Evolutionary conservation across 2,113 vertebrate species (phyloP), one percentile per base, ranked within the genome.

Genomic region (Poeciliopsis prolifica): DNA sequence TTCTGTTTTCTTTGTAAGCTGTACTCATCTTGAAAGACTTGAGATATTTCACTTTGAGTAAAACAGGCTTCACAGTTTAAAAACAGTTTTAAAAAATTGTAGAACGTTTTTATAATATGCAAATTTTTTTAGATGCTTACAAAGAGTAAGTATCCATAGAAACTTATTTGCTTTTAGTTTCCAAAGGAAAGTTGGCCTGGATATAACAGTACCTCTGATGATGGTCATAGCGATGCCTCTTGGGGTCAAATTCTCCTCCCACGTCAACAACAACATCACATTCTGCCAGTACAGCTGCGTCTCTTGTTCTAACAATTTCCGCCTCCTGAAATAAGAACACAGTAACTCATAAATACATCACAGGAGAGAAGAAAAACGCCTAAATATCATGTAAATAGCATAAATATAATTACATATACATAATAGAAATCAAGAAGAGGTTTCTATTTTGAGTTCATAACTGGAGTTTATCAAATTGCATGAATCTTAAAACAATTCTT

Each of bases 221-320:
- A 82, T 99, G 98, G 81, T 99, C 97, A 7, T 97, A 99, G 51
- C 96, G 96, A 73, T 98, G 96, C 42, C 72, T 94, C 76, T 89
- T 84, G 1, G 96, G 96, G 88, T 98, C 95, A 58, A 97, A 99
- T 70, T 94, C 96, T 19, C 96, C 97, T 12, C 98, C 98, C 29
- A 99, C 98, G 0, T 99, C 98, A 65, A 99, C 96, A 61, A 99
- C 96, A 13, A 99, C 78, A 1, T 99, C 96, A 22, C 98, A 99
- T 26, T 85, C 81, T 0, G 93, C 91, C 83, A 99, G 89, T 77
- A 72, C 81, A 17, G 93, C 81, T 0, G 96, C 92, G 54, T 98
- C 96, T 37, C 98, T 95, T 5, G 96, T 98, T 4, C 98, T 94
- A 51, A 98, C 67, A 9, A 99, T 95, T 86, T 97, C 94, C 0